A percentile compares a stretch with the other conserved stretches of the same genome.
phyloP scores from a whole-genome alignment of 2,113 vertebrate species.

The Poicephalus gulielmi region DNA sequence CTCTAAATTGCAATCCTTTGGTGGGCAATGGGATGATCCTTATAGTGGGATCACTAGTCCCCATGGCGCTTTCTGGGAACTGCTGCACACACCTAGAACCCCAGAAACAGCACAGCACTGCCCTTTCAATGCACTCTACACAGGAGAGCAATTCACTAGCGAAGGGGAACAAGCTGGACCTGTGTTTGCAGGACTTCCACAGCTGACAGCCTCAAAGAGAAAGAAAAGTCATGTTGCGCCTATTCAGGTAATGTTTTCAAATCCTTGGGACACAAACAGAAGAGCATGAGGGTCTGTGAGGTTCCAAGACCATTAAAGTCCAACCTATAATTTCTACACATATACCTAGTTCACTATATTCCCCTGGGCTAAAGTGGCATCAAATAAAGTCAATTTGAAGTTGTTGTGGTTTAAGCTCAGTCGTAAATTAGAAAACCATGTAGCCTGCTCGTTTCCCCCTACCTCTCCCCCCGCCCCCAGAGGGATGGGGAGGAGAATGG shows the following conservation, averaged over 20 bases:
- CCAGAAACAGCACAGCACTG: fast-evolving
- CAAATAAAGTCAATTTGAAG: background rate
- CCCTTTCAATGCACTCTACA: fast-evolving
- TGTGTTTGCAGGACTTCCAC: background rate
- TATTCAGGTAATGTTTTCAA: fast-evolving
- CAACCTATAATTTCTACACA: background rate
- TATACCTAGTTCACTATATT: background rate
- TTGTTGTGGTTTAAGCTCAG: too few relatives aligned
- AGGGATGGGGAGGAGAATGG: too few relatives aligned
- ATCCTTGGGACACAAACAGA: background rate
- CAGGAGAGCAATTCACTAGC: too few relatives aligned
- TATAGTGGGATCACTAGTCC: background rate
- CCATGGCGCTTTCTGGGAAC: background rate
- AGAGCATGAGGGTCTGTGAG: background rate
- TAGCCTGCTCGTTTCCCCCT: too few relatives aligned
- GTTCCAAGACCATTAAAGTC: background rate
- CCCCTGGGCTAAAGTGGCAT: background rate
- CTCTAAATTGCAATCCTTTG: background rate
- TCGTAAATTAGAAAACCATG: too few relatives aligned
- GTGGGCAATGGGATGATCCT: background rate
- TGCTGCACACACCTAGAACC: background rate
- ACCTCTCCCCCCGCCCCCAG: too few relatives aligned
- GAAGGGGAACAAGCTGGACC: background rate
- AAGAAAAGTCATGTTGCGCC: background rate
- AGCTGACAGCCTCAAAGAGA: background rate